Base-by-base conservation (phyloP, 2,113 vertebrate genomes). In the Rhinogobius similis region DNA sequence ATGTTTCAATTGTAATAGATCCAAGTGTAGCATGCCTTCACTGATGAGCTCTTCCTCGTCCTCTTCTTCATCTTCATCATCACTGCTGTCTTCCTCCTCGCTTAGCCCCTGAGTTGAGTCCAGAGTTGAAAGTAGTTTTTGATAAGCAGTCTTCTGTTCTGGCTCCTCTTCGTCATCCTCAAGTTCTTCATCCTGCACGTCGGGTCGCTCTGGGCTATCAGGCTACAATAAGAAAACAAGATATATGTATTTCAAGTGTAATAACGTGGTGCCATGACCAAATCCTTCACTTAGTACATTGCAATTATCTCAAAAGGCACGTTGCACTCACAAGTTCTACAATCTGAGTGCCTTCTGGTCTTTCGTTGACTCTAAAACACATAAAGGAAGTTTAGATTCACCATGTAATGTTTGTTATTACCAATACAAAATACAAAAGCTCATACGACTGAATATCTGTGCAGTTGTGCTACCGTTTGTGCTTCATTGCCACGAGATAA, bases 41-140 rank as follows among this genome's bases (percentile, higher is more conserved):
- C 9, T 12, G 69, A 94, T 87, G 63, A 73, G 61, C 59, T 91
- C 89, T 0, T 84, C 75, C 10, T 74, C 87, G 0, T 83, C 88
- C 3, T 79, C 88, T 3, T 79, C 76, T 18, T 20, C 90, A 41
- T 76, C 83, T 27, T 90, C 91, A 46, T 90, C 91, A 46, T 91
- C 92, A 0, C 77, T 86, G 65, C 84, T 92, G 12, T 87, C 83
- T 10, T 86, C 86, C 12, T 65, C 92, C 1, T 92, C 90, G 1
- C 93, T 93, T 1, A 89, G 88, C 3, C 89, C 89, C 0, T 95
- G 87, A 48, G 89, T 75, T 53, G 84, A 85, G 74, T 86, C 94
- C 46, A 99, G 87, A 0, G 95, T 96, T 65, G 94, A 95, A n/a
- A 98, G 92, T n/a, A 99, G 93, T 55, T 91, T 95, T 71, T 95